These are phyloP conservation scores for Stegodyphus mimosarum DNA, from an alignment of 1,140 invertebrate genomes.

Conservation along the genomic window DNA sequence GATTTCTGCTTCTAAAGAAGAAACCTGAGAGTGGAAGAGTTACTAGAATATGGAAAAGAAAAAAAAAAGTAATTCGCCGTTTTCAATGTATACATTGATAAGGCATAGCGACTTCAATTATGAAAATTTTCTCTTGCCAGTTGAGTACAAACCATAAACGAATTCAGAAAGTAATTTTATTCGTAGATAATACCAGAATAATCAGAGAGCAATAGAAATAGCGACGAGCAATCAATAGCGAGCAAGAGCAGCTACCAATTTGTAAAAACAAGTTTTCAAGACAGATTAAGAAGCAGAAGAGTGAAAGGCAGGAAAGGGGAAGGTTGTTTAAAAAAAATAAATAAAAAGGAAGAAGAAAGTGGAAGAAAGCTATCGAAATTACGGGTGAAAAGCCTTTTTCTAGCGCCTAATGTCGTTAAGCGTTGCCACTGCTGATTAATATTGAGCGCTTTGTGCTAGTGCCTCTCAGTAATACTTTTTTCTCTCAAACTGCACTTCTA, in stretches of 20 bases:
- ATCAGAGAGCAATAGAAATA: conserved; percentile 11
- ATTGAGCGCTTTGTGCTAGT: conserved; percentile 38
- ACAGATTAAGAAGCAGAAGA: conserved; percentile 53
- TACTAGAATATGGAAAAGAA: background rate
- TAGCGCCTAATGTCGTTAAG: conserved; percentile 54
- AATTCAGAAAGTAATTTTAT: conserved; percentile 52
- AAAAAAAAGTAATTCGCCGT: conserved; percentile 21
- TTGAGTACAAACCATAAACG: conserved; percentile 27
- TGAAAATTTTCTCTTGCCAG: conserved; percentile 12
- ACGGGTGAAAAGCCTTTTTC: conserved; percentile 49
- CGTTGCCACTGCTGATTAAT: conserved; percentile 51
- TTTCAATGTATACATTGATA: conserved; percentile 5
- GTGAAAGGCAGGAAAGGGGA: conserved; percentile 14
- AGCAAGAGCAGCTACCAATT: conserved; percentile 40
- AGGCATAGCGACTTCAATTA: conserved; percentile 42
- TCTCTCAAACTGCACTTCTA: conserved; percentile 21
- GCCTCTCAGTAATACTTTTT: conserved; percentile 18
- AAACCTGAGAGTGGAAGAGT: no score
- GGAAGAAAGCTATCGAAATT: conserved; percentile 47
- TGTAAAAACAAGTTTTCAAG: conserved; percentile 57
- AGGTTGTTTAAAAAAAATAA: conserved; percentile 16
- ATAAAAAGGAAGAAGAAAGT: background rate
- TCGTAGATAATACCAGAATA: conserved; percentile 52
- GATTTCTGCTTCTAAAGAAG: no score
- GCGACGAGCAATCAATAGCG: conserved; percentile 34